phyloP scores from a whole-genome alignment of 1,140 invertebrate genomes.

The Sitobion miscanthi region DNA sequence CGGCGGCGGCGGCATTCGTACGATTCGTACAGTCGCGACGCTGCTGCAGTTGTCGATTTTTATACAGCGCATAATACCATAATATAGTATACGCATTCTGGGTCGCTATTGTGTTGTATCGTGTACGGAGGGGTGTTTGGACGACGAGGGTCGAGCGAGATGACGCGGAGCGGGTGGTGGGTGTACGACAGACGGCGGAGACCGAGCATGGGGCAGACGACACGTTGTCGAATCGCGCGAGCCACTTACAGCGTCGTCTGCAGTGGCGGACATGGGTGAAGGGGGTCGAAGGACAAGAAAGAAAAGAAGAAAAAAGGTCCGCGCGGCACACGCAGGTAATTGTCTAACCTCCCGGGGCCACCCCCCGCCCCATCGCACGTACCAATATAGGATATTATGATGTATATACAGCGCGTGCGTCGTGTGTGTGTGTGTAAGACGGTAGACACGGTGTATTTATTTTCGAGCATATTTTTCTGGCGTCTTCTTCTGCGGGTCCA shows the following conservation, averaged over 20 bases:
- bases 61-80: neutral
- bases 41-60: neutral
- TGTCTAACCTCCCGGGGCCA: neutral
- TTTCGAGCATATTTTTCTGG: neutral
- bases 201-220: constrained; percentile 23
- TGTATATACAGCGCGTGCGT: neutral
- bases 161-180: neutral
- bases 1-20: neutral
- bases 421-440: neutral
- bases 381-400: neutral
- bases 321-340: constrained; percentile 20
- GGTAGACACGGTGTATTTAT: neutral
- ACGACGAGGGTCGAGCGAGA: neutral
- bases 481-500: neutral
- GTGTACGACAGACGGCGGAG: constrained; percentile 16
- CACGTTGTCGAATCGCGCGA: constrained; percentile 31
- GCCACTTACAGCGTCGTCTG: neutral
- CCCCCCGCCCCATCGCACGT: neutral
- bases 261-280: neutral
- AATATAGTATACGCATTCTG: neutral
- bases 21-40: neutral
- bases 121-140: neutral
- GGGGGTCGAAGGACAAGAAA: neutral
- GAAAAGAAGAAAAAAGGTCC: constrained; percentile 44
- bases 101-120: neutral